Percentiles rank a stretch among this genome's conserved stretches.
Evolutionary conservation across 2,888 invertebrate genomes (phyloP).

Genomic region (Rotaria magnacalcarata): DNA sequence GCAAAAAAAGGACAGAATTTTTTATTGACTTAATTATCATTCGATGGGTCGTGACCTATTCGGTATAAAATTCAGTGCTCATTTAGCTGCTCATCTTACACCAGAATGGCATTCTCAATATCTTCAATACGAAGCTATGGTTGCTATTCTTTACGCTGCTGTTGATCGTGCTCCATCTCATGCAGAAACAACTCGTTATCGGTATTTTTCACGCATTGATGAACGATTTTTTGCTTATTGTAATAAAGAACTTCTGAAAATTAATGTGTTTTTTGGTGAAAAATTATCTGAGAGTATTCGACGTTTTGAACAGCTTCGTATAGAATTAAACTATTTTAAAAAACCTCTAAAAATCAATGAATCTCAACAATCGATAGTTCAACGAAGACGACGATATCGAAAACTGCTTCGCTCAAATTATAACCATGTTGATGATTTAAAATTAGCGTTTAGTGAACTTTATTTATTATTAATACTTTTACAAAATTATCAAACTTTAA

Average conservation of each 20-base stretch:
- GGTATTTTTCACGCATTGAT: slow-evolving; percentile 66
- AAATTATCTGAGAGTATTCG: slow-evolving; percentile 94
- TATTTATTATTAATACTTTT: slow-evolving; percentile 89
- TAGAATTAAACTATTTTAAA: slow-evolving; percentile 66
- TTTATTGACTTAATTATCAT: no score
- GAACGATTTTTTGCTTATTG: slow-evolving; percentile 90
- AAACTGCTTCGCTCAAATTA: not conserved
- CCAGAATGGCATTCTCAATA: slow-evolving; percentile 99
- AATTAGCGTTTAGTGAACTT: slow-evolving; percentile 95
- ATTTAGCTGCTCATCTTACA: slow-evolving; percentile 91
- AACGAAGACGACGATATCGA: not conserved
- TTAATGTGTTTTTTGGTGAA: slow-evolving; percentile 64
- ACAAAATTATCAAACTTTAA: slow-evolving; percentile 95
- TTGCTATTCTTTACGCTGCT: not conserved
- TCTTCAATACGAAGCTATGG: slow-evolving; percentile 52
- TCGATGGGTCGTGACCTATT: not conserved
- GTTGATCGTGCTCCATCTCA: not conserved
- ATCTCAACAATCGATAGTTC: not conserved
- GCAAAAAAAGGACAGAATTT: no score
- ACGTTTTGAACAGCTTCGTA: slow-evolving; percentile 83
- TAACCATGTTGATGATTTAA: slow-evolving; percentile 63
- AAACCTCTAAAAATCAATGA: not conserved
- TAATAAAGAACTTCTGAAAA: slow-evolving; percentile 62
- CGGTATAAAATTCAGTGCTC: slow-evolving; percentile 96
- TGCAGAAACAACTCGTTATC: slow-evolving; percentile 64